Conservation (phyloP, 1,140 invertebrate species). For the Drosophila seguyi region DNA sequence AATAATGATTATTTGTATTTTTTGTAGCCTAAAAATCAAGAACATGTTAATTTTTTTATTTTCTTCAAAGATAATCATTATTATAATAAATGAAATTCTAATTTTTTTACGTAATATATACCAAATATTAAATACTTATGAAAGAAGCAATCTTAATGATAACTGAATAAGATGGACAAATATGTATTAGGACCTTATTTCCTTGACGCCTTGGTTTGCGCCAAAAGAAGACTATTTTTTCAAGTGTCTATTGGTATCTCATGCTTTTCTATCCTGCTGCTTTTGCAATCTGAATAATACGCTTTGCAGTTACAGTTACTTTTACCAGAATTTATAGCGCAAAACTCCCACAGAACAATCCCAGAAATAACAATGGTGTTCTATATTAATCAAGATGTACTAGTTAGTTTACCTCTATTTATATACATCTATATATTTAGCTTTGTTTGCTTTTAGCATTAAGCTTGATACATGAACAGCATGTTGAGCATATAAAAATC, state of each 20-base stretch:
- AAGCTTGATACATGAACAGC: background rate
- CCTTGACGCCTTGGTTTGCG: background rate
- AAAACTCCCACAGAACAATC: background rate
- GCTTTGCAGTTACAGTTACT: conserved; percentile 48
- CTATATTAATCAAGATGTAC: conserved; percentile 67
- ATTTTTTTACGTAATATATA: no score
- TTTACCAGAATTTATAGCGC: conserved; percentile 51
- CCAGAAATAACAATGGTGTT: conserved; percentile 37
- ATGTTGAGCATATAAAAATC: background rate
- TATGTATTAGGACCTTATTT: background rate
- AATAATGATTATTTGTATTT: no score
- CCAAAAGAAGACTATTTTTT: background rate
- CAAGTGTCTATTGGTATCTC: conserved; percentile 2
- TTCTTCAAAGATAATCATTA: no score
- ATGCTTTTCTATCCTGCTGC: conserved; percentile 21
- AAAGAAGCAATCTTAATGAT: background rate
- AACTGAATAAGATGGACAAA: background rate
- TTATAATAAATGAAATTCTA: no score
- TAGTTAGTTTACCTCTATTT: background rate
- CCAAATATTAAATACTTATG: background rate
- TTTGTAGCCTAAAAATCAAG: no score
- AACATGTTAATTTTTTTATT: no score
- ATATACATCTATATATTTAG: background rate
- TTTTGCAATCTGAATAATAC: conserved; percentile 62
- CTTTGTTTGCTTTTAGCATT: background rate